These are phyloP conservation scores for Spodoptera exigua DNA, from an alignment of 2,888 invertebrate genomes.

Conservation along the genomic window DNA sequence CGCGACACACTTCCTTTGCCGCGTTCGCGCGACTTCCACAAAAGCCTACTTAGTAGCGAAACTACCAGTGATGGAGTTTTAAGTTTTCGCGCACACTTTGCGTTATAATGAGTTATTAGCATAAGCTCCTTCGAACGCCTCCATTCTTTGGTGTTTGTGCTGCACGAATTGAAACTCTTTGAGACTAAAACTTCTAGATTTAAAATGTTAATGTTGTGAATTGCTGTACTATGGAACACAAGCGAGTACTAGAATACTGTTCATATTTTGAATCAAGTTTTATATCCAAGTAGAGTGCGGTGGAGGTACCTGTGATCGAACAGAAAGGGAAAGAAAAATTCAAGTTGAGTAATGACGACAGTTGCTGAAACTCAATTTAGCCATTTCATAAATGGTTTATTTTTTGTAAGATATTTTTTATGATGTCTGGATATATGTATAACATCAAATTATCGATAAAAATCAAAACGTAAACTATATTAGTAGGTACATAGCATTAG, in stretches of 20 bases:
- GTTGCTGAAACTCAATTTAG: slow-evolving; percentile 53
- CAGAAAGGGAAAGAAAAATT: slow-evolving; percentile 40
- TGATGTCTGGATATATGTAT: too few relatives aligned
- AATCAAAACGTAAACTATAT: too few relatives aligned
- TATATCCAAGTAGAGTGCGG: slow-evolving; percentile 3
- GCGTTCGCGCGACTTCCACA: slow-evolving; percentile 42
- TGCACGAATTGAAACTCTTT: slow-evolving; percentile 48
- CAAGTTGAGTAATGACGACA: slow-evolving; percentile 54
- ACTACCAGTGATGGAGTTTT: slow-evolving; percentile 50
- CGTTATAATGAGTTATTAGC: slow-evolving; percentile 54
- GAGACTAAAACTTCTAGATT: slow-evolving; percentile 36
- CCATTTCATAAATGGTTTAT: slow-evolving; percentile 51
- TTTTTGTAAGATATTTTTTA: slow-evolving; percentile 10
- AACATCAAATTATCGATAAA: too few relatives aligned
- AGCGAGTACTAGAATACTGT: neutral
- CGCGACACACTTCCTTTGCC: slow-evolving; percentile 52
- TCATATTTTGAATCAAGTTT: neutral
- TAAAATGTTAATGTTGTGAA: slow-evolving; percentile 27
- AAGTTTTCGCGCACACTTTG: slow-evolving; percentile 52
- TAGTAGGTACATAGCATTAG: too few relatives aligned
- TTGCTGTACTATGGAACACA: slow-evolving; percentile 14
- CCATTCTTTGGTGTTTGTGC: slow-evolving; percentile 33
- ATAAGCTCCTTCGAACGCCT: slow-evolving; percentile 40
- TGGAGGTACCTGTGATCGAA: slow-evolving; percentile 26
- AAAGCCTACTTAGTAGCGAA: slow-evolving; percentile 47